Base-by-base conservation (phyloP, 1,140 invertebrate species). In the Druon quercuslanigerum region DNA sequence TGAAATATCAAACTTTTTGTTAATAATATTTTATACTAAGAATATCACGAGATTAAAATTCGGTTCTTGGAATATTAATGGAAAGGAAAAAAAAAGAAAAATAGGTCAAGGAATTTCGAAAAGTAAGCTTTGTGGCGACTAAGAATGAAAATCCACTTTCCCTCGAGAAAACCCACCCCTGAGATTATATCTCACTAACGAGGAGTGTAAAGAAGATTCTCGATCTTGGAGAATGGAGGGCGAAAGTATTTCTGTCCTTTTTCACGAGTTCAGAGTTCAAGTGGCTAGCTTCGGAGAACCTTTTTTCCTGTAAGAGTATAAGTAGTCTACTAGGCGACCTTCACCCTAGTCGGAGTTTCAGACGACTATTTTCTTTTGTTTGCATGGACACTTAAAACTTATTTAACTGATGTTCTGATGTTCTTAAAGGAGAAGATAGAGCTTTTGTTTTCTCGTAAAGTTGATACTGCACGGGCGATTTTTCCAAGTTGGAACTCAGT, bases 401-500 rank as follows among this genome's bases (percentile, higher is more conserved):
- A 20, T 60, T 60, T 25, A 57, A 60, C 54, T 20, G 54, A 56
- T 56, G 54, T 56, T 56, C 54, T 20, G 54, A 56, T 56, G 54
- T 56, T 56, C 54, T 56, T 19, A 56, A 19, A 56, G 54, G 17
- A 8, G 25, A 33, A 33, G 25, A 2, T 33, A 33, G 25, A 33
- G 54, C 54, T 19, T 56, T 56, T 56, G 54, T 56, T 56, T 56
- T 56, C 54, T 56, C 20, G 20, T 56, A n/a, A 56, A 56, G 20
- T 20, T 20, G 17, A 17, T 20, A 56, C 54, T 56, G 20, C 54
- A 19, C 13, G n/a, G 20, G 17, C 7, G 5, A 17, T 56, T 56
- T 20, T 20, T 56, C 54, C 12, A 56, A 19, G 17, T 5, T 17
- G 20, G 54, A 19, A 17, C 7, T 20, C 40, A 1, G 40, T 46